A percentile compares a stretch with the other conserved stretches of the same genome.
phyloP scores from a whole-genome alignment of 2,113 vertebrate genomes.

The Tinamus guttatus region DNA sequence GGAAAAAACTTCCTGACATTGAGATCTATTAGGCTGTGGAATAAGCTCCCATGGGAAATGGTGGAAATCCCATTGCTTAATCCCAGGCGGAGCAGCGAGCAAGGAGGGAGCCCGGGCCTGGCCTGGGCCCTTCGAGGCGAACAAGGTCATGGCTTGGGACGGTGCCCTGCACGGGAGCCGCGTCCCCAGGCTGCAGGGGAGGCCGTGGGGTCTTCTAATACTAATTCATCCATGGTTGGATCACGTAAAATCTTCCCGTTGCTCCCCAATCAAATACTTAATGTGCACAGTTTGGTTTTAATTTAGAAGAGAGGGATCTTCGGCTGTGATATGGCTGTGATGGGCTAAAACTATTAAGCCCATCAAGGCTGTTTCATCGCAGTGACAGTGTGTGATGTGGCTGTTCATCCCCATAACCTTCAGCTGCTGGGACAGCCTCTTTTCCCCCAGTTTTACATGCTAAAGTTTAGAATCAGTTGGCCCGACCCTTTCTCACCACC shows the following conservation, averaged over 20 bases:
- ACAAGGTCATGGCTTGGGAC: slow-evolving; percentile 21
- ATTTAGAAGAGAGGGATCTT: neutral
- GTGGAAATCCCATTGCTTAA: slow-evolving; percentile 44
- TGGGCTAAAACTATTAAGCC: neutral
- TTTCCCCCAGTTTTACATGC: neutral
- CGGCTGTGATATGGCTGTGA: neutral
- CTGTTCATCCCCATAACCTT: neutral
- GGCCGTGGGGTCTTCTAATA: neutral
- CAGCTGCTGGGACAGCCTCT: neutral
- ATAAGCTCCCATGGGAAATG: slow-evolving; percentile 54
- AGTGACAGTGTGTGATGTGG: neutral
- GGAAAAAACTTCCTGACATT: slow-evolving; percentile 72
- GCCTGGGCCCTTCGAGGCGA: neutral
- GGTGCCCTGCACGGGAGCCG: neutral
- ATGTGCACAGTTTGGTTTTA: neutral
- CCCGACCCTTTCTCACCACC: neutral
- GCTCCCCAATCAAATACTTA: slow-evolving; percentile 30
- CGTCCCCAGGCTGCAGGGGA: neutral
- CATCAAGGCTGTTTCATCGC: neutral
- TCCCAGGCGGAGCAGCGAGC: neutral
- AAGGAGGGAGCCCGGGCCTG: neutral
- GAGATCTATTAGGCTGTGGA: slow-evolving; percentile 68
- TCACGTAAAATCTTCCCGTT: neutral
- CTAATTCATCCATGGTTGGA: slow-evolving; percentile 8
- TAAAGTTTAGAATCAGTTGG: neutral